Evolutionary conservation across 2,888 invertebrate genomes (phyloP).

Genomic region (Geophilus truncorum): DNA sequence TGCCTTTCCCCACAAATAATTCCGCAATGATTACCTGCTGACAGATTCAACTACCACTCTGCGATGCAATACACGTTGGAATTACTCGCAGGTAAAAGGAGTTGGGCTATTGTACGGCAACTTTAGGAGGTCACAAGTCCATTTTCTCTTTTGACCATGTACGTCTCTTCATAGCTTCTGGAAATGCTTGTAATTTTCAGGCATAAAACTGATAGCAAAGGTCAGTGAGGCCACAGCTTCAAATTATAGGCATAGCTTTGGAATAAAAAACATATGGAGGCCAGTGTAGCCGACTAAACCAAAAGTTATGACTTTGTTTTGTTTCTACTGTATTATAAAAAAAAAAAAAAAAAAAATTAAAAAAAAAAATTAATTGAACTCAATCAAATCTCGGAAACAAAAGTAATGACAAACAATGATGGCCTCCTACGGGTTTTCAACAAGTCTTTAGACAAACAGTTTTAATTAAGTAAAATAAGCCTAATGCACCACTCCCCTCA

Average conservation of each 20-base stretch:
- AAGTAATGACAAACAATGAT: not conserved
- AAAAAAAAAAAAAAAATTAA: not conserved
- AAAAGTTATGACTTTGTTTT: not conserved
- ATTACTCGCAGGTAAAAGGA: not conserved
- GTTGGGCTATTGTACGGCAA: not conserved
- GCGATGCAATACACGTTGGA: not conserved
- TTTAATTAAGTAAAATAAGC: not conserved
- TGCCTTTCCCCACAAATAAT: not conserved
- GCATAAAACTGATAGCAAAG: constrained; percentile 24
- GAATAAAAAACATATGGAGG: not conserved
- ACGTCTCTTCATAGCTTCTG: constrained; percentile 9
- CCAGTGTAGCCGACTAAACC: not conserved
- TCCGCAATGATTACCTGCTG: not conserved
- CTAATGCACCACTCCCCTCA: not conserved
- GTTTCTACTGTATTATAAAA: not conserved
- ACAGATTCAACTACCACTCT: constrained; percentile 7
- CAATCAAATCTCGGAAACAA: not conserved
- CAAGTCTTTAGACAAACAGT: not conserved
- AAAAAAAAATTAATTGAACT: not conserved
- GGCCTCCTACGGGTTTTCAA: not conserved
- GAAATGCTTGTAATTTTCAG: constrained; percentile 23
- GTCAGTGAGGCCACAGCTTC: constrained; percentile 13
- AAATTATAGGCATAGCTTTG: not conserved
- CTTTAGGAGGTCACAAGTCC: constrained; percentile 4
- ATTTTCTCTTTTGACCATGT: constrained; percentile 21